Conservation (phyloP, 1,140 invertebrate species). For the Drosophila melanica region DNA sequence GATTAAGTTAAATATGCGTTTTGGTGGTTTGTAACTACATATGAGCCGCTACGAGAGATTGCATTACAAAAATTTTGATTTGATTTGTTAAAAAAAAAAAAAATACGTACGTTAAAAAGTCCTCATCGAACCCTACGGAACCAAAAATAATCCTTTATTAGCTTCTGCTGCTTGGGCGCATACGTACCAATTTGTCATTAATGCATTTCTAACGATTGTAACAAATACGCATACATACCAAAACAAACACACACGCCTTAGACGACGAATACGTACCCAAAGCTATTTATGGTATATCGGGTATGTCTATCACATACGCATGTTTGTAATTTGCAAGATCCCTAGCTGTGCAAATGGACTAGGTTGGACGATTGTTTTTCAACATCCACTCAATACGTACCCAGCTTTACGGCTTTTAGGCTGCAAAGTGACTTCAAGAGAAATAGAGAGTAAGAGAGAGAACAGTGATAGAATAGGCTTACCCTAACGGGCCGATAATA, state of each 20-base stretch:
- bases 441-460: slow-evolving; percentile 43
- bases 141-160: slow-evolving; percentile 46
- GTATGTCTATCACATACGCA: slow-evolving; percentile 31
- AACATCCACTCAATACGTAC: slow-evolving; percentile 68
- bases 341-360: slow-evolving; percentile 38
- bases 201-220: slow-evolving; percentile 45
- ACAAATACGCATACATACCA: slow-evolving; percentile 61
- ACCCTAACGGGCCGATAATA: slow-evolving; percentile 62
- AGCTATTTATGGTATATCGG: slow-evolving; percentile 43
- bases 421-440: slow-evolving; percentile 68
- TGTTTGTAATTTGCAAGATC: slow-evolving; percentile 35
- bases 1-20: slow-evolving; percentile 53
- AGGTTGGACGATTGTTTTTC: slow-evolving; percentile 34
- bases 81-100: slow-evolving; percentile 18
- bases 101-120: slow-evolving; percentile 56
- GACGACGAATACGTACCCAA: slow-evolving; percentile 67
- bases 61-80: slow-evolving; percentile 34
- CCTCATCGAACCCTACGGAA: slow-evolving; percentile 39
- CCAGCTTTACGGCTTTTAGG: slow-evolving; percentile 49
- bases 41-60: slow-evolving; percentile 33
- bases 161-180: slow-evolving; percentile 49
- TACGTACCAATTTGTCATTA: slow-evolving; percentile 63
- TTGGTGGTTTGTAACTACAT: slow-evolving; percentile 33
- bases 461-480: slow-evolving; percentile 58
- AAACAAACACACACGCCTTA: slow-evolving; percentile 45